A percentile compares a stretch with the other conserved stretches of the same genome.
Conservation (phyloP, 2,888 invertebrate species). For the Cinara cedri region DNA sequence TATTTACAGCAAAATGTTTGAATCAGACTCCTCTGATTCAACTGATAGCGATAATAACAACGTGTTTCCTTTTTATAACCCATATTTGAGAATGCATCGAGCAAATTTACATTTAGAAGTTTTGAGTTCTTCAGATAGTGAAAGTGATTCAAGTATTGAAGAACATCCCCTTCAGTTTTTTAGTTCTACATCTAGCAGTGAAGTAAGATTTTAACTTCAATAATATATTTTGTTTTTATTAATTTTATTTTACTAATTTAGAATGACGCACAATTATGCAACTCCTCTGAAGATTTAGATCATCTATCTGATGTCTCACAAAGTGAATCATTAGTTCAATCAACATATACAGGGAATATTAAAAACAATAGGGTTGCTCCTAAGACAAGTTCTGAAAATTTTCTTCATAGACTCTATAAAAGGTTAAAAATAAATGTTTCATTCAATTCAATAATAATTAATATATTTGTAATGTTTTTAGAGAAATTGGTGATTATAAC, state of each 20-base stretch:
- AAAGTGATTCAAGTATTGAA: not conserved
- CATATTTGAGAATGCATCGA: not conserved
- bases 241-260: not conserved
- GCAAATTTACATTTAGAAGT: not conserved
- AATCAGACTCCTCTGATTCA: not conserved
- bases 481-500: conserved; percentile 39
- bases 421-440: conserved; percentile 8
- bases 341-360: not conserved
- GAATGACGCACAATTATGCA: not conserved
- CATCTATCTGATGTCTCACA: not conserved
- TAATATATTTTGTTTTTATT: not conserved
- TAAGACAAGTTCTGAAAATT: not conserved
- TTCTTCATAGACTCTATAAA: conserved; percentile 26
- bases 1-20: conserved; percentile 21
- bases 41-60: conserved; percentile 3
- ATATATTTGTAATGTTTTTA: conserved; percentile 2
- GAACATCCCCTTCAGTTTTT: too few species aligned
- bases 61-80: not conserved
- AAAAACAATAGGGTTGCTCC: not conserved
- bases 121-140: not conserved
- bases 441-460: not conserved
- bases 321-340: not conserved
- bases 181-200: not conserved
- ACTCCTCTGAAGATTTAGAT: not conserved
- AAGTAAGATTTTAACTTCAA: not conserved